Base-by-base conservation (phyloP, 2,888 invertebrate genomes). In the Ischnus inquisitorius region DNA sequence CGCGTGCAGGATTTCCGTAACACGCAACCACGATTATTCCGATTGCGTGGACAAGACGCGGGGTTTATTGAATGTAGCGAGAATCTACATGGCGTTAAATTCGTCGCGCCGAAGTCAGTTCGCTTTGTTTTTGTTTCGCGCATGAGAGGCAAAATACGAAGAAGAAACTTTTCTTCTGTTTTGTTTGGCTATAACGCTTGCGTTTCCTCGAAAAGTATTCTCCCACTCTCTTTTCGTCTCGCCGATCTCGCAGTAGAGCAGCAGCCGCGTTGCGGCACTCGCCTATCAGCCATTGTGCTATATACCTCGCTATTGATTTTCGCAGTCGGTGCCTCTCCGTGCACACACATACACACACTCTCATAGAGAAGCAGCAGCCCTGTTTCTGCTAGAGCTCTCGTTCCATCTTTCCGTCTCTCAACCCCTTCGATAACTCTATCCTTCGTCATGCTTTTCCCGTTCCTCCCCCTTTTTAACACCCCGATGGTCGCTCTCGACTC, bases 221-320 rank as follows among this genome's bases (percentile, higher is more conserved):
- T 43, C 43, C 19, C 41, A 4, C 57, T 39, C 57, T 72, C 16
- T 43, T 41, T 76, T 54, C 19, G 51, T 67, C 76, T 67, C 67
- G 57, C 25, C 22, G 64, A 62, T 14, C 54, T 76, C 75, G 46
- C 22, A 46, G 62, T 28, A 12, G 25, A 65, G 46, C 48, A 28
- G 22, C 41, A 12, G 72, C 67, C 84, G 86, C 86, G 87, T 83
- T 86, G 84, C 87, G 87, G 87, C 87, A 87, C 88, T 88, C 87
- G 87, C 86, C 90, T 86, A 88, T 91, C 89, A 89, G 88, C 88
- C 88, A 87, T 90, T 89, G 86, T 86, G 86, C 87, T 86, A 90
- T 89, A 91, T 89, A 90, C 87, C 87, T 87, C 86, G 79, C 89
- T 89, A 88, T 88, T 89, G 87, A 89, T 89, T 88, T 88, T 88